A percentile compares a stretch with the other conserved stretches of the same genome.
phyloP scores from a whole-genome alignment of 2,797 vertebrate genomes.

The Mycteria americana region DNA sequence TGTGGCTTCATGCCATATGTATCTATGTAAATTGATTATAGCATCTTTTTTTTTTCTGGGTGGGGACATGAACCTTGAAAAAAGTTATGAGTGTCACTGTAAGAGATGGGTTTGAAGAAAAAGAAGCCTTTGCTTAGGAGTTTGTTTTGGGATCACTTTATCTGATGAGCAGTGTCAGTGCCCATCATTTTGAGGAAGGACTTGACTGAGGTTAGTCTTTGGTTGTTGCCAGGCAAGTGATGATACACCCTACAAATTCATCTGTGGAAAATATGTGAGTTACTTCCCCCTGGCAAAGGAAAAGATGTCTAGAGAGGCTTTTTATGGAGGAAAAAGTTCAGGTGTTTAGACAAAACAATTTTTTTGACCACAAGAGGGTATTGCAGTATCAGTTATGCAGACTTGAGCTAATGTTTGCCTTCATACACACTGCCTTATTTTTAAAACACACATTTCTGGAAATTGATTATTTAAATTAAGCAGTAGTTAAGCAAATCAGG shows the following conservation, averaged over 20 bases:
- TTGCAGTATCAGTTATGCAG: conserved; percentile 25
- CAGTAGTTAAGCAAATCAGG: background rate
- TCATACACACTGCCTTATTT: background rate
- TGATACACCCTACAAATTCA: background rate
- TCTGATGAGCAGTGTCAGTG: background rate
- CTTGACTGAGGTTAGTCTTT: background rate
- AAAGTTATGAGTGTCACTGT: background rate
- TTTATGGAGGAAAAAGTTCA: background rate
- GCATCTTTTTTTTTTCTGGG: background rate
- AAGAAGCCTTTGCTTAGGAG: background rate
- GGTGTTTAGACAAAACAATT: background rate
- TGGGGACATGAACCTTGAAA: background rate
- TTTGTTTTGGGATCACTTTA: background rate
- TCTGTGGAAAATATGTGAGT: background rate
- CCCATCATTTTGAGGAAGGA: background rate
- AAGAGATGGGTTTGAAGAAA: background rate
- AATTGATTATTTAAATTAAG: background rate
- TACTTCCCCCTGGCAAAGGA: background rate
- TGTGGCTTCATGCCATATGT: background rate
- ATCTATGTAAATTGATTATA: background rate
- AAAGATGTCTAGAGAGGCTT: background rate
- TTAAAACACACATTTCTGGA: background rate
- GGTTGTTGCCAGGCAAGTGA: background rate
- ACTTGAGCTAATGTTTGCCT: background rate
- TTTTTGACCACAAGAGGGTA: conserved; percentile 65